These are phyloP conservation scores for Phrynocephalus guinanensis DNA, from an alignment of 2,797 vertebrate genomes.

Conservation along the genomic window DNA sequence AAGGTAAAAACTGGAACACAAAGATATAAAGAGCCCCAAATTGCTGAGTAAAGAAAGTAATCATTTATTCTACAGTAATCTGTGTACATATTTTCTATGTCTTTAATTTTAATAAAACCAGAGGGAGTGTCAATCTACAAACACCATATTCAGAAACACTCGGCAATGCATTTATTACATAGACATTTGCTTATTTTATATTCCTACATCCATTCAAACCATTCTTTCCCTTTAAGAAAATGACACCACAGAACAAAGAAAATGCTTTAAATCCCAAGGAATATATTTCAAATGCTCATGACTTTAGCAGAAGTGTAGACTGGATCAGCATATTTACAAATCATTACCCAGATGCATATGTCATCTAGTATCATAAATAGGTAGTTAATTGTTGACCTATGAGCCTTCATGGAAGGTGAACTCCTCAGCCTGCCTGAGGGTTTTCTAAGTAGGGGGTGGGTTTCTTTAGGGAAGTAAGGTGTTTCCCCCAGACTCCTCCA, in stretches of 20 bases:
- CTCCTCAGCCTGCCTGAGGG: conserved; percentile 61
- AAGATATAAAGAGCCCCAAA: conserved; percentile 44
- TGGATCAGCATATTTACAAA: conserved; percentile 38
- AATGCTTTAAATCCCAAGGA: conserved; percentile 16
- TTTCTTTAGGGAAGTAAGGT: background rate
- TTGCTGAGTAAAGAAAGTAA: conserved; percentile 67
- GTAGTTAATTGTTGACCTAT: conserved; percentile 76
- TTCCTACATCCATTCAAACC: conserved; percentile 20
- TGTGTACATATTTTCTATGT: conserved; percentile 54
- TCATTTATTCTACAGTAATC: conserved; percentile 71
- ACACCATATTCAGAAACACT: conserved; percentile 38
- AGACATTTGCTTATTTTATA: conserved; percentile 34
- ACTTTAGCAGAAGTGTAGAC: background rate
- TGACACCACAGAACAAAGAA: background rate
- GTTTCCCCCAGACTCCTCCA: background rate
- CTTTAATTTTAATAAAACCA: conserved; percentile 57
- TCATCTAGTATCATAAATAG: conserved; percentile 66
- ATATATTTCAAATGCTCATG: conserved; percentile 9
- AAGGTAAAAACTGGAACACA: background rate
- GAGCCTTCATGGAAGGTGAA: conserved; percentile 91
- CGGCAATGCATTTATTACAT: conserved; percentile 35
- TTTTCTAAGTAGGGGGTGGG: background rate
- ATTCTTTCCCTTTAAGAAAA: conserved; percentile 23
- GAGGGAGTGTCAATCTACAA: conserved; percentile 48
- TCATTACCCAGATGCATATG: background rate